These are phyloP conservation scores for Albula glossodonta DNA, from an alignment of 2,113 vertebrate genomes.

Conservation along the genomic window DNA sequence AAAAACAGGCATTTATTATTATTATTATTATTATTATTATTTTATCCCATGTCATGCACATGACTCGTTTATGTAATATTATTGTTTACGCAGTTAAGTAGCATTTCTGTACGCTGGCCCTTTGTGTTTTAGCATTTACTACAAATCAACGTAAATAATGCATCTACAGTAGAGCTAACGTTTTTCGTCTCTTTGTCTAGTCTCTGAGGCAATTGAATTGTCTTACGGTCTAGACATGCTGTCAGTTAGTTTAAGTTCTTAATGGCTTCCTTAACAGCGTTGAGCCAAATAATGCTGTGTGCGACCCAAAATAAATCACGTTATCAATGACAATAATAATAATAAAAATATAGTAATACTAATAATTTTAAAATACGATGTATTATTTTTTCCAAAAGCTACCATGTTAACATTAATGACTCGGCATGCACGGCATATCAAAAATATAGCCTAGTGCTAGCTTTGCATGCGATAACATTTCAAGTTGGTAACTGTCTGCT, in stretches of 20 bases:
- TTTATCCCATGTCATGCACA: not conserved
- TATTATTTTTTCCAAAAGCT: not conserved
- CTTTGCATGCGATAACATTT: not conserved
- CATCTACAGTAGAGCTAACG: not conserved
- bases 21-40: not conserved
- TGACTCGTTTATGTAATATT: not conserved
- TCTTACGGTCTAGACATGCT: conserved; percentile 14
- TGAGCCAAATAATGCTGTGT: not conserved
- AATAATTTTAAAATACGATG: conserved; percentile 9
- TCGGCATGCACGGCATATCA: not conserved
- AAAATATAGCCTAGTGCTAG: not conserved
- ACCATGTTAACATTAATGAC: not conserved
- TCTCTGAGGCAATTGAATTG: conserved; percentile 10
- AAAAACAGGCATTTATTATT: not conserved
- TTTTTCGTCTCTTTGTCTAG: conserved; percentile 19
- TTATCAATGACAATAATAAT: not conserved
- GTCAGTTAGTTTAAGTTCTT: conserved; percentile 11
- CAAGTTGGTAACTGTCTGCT: not conserved
- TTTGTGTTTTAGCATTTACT: not conserved
- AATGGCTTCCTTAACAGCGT: conserved; percentile 1
- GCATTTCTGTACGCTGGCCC: not conserved
- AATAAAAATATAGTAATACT: conserved; percentile 18
- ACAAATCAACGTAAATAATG: not conserved
- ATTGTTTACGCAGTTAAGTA: not conserved
- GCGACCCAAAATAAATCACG: not conserved